Percentiles rank a stretch among this genome's conserved stretches.
These are phyloP conservation scores for Alviniconcha strummeri DNA, from an alignment of 2,888 invertebrate species.

Conservation along the genomic window DNA sequence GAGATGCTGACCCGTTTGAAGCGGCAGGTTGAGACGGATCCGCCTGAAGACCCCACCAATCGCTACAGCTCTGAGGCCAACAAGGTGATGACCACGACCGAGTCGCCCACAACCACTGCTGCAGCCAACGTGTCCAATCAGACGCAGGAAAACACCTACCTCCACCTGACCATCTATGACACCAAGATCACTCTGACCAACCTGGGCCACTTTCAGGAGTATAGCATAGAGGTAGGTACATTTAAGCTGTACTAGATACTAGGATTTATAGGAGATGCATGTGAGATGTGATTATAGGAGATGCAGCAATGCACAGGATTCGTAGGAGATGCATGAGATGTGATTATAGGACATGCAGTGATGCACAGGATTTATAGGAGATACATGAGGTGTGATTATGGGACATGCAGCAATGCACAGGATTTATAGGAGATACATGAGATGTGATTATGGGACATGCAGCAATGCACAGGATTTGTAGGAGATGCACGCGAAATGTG, in stretches of 20 bases:
- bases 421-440: no score
- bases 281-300: no score
- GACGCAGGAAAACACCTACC: slow-evolving; percentile 35
- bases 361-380: no score
- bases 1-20: neutral
- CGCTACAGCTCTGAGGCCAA: slow-evolving; percentile 13
- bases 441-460: no score
- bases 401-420: no score
- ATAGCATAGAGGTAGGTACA: slow-evolving; percentile 68
- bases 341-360: no score
- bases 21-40: neutral
- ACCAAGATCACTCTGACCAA: slow-evolving; percentile 60
- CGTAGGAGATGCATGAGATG: no score
- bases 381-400: no score
- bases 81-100: neutral
- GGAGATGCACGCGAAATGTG: no score
- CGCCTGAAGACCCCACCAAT: neutral
- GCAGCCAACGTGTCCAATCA: slow-evolving; percentile 25
- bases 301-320: no score
- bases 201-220: slow-evolving; percentile 69
- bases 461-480: no score
- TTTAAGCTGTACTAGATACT: no score
- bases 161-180: slow-evolving; percentile 55
- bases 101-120: slow-evolving; percentile 27
- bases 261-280: neutral